Evolutionary conservation across 2,888 invertebrate genomes (phyloP).

Genomic region (Pyralis farinalis): DNA sequence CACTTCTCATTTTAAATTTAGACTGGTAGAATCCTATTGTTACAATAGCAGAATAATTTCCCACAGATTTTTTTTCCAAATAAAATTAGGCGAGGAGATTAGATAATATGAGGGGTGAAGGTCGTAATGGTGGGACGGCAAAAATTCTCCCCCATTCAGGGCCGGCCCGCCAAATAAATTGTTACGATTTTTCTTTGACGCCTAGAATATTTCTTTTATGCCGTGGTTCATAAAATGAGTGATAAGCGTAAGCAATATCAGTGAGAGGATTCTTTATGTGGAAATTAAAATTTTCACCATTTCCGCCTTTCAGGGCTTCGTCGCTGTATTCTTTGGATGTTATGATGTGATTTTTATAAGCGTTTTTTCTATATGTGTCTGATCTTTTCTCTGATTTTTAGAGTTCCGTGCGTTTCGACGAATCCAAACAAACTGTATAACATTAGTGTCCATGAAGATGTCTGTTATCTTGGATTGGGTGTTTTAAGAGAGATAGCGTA

Average conservation of each 20-base stretch:
- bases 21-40: too few species aligned
- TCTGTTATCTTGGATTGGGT: too few species aligned
- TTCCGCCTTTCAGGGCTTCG: background rate
- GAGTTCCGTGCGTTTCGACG: too few species aligned
- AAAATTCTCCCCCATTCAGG: slow-evolving; percentile 53
- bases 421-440: too few species aligned
- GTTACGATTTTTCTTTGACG: slow-evolving; percentile 75
- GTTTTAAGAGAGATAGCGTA: too few species aligned
- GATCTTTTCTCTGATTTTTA: too few species aligned
- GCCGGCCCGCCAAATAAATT: slow-evolving; percentile 62
- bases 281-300: slow-evolving; percentile 5
- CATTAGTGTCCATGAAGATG: too few species aligned
- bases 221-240: slow-evolving; percentile 24
- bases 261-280: slow-evolving; percentile 2
- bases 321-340: background rate
- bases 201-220: slow-evolving; percentile 53
- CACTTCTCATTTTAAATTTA: too few species aligned
- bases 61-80: slow-evolving; percentile 30
- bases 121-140: slow-evolving; percentile 50
- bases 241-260: slow-evolving; percentile 16
- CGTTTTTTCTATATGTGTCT: too few species aligned
- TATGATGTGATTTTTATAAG: background rate
- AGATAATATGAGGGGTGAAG: slow-evolving; percentile 37
- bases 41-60: background rate
- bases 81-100: slow-evolving; percentile 43